These are phyloP conservation scores for Tor tambroides DNA, from an alignment of 2,113 vertebrate species.

Conservation along the genomic window DNA sequence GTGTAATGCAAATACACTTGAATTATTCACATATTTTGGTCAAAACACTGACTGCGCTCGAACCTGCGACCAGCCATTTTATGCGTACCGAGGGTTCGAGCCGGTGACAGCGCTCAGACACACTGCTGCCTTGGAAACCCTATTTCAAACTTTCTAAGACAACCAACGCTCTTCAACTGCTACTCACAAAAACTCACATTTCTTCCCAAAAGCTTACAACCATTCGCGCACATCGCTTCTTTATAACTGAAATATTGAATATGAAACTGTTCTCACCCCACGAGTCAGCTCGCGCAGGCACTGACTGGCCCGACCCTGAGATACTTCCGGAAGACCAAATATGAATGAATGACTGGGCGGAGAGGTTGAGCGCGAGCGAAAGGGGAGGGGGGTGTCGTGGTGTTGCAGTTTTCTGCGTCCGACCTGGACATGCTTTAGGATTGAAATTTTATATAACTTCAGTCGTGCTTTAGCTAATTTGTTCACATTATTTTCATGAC, in stretches of 20 bases:
- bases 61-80: constrained; percentile 84
- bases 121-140: constrained; percentile 52
- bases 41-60: constrained; percentile 63
- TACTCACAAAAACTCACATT: background rate
- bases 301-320: constrained; percentile 73
- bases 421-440: constrained; percentile 69
- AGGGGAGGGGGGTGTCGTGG: constrained; percentile 74
- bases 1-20: background rate
- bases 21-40: constrained; percentile 21
- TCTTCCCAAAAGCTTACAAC: constrained; percentile 29
- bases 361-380: constrained; percentile 67
- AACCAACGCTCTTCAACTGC: background rate
- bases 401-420: constrained; percentile 80
- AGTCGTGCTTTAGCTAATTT: background rate
- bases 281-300: constrained; percentile 73
- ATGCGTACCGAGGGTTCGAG: constrained; percentile 79
- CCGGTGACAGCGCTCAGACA: constrained; percentile 64
- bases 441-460: background rate
- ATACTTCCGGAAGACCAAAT: constrained; percentile 78
- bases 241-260: constrained; percentile 66
- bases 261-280: constrained; percentile 78
- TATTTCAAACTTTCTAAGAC: constrained; percentile 68
- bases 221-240: constrained; percentile 59
- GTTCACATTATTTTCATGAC: background rate
- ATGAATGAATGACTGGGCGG: constrained; percentile 79